These are phyloP conservation scores for Cosmorhoe ocellata DNA, from an alignment of 2,888 invertebrate species.

Conservation along the genomic window DNA sequence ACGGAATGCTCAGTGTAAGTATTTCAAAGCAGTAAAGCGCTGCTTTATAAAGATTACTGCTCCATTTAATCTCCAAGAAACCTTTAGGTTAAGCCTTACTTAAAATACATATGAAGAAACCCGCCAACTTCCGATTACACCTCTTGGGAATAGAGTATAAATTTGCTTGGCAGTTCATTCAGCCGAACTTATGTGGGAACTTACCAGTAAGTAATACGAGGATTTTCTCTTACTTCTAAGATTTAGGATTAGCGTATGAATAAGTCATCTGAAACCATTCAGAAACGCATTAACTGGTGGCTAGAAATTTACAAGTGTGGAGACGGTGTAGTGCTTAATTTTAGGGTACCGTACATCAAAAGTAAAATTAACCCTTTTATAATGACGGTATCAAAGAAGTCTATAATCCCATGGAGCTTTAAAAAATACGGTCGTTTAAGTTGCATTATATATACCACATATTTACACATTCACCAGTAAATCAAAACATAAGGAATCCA, in stretches of 20 bases:
- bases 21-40: conserved; percentile 7
- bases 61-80: conserved; percentile 21
- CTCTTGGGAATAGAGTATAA: neutral
- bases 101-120: conserved; percentile 6
- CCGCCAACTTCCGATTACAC: neutral
- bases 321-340: no score
- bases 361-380: no score
- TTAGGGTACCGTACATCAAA: no score
- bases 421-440: no score
- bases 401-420: no score
- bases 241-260: neutral
- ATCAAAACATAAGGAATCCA: no score
- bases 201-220: conserved; percentile 4
- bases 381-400: no score
- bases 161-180: neutral
- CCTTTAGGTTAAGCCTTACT: conserved; percentile 15
- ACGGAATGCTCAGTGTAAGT: conserved; percentile 3
- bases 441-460: no score
- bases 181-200: conserved; percentile 6
- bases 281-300: neutral
- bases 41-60: conserved; percentile 13
- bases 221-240: neutral
- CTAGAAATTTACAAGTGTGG: no score
- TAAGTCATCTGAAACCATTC: conserved; percentile 3
- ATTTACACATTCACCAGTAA: no score